These are phyloP conservation scores for Trematocara zebra DNA, from an alignment of 2,113 vertebrate genomes.

Conservation along the genomic window DNA sequence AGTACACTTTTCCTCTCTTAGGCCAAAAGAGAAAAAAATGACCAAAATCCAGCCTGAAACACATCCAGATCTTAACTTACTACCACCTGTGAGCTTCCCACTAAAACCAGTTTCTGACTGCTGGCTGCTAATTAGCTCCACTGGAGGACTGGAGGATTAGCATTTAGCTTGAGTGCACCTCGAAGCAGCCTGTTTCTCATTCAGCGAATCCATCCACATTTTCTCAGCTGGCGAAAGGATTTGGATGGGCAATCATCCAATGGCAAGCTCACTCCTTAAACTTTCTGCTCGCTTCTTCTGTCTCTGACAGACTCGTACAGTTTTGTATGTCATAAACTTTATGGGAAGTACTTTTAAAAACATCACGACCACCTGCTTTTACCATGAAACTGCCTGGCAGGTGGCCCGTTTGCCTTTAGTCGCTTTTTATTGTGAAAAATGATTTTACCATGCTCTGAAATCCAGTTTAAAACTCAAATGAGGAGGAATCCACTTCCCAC, in stretches of 20 bases:
- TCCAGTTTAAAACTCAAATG: neutral
- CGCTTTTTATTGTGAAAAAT: neutral
- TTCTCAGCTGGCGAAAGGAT: conserved; percentile 20
- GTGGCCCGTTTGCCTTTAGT: neutral
- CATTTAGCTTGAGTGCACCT: conserved; percentile 3
- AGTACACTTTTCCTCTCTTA: neutral
- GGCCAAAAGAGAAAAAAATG: neutral
- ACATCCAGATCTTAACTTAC: neutral
- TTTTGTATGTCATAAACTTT: neutral
- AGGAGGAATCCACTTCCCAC: neutral
- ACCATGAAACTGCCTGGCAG: neutral
- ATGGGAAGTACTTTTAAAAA: conserved; percentile 1
- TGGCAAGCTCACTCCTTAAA: neutral
- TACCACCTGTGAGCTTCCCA: neutral
- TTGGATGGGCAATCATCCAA: neutral
- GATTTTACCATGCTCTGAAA: neutral
- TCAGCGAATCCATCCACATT: conserved; percentile 1
- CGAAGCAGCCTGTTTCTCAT: conserved; percentile 10
- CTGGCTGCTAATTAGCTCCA: conserved; percentile 22
- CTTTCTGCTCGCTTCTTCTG: neutral
- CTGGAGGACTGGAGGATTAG: conserved; percentile 6
- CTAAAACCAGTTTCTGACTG: conserved; percentile 16
- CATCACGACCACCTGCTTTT: conserved; percentile 19
- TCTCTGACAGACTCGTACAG: neutral
- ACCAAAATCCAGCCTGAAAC: neutral